A percentile compares a stretch with the other conserved stretches of the same genome.
phyloP scores from a whole-genome alignment of 2,113 vertebrate species.

The Syrmaticus mikado region DNA sequence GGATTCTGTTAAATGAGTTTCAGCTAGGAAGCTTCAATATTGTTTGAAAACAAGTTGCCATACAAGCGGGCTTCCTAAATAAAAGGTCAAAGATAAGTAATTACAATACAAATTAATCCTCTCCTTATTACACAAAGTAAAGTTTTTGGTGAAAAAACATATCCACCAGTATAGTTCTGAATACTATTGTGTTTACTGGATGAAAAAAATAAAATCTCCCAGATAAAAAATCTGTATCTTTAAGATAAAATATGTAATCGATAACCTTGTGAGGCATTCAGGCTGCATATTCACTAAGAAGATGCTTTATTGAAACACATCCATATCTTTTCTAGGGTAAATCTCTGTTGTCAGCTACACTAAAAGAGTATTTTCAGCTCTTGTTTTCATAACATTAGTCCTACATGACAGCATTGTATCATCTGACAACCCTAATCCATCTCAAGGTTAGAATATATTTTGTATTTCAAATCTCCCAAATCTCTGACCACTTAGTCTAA shows the following conservation, averaged over 20 bases:
- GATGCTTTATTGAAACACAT: constrained; percentile 47
- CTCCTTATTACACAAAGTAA: neutral
- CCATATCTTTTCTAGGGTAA: constrained; percentile 46
- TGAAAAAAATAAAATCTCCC: neutral
- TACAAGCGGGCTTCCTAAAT: neutral
- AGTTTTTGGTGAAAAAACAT: neutral
- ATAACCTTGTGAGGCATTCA: constrained; percentile 58
- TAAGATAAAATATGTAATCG: constrained; percentile 35
- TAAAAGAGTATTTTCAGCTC: constrained; percentile 41
- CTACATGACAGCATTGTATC: constrained; percentile 61
- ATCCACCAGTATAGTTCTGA: neutral
- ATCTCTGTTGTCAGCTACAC: constrained; percentile 43
- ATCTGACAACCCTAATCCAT: constrained; percentile 53
- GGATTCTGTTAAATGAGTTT: neutral
- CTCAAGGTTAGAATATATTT: constrained; percentile 69
- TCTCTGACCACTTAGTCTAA: constrained; percentile 68
- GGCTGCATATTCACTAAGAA: constrained; percentile 40
- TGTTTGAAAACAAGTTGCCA: neutral
- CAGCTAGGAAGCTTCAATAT: neutral
- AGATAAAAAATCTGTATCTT: constrained; percentile 26
- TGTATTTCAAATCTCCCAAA: constrained; percentile 68
- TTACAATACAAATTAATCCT: constrained; percentile 32
- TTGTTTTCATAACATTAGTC: constrained; percentile 42
- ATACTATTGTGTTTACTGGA: constrained; percentile 9
- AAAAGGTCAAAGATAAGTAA: neutral